phyloP scores from a whole-genome alignment of 2,888 invertebrate species.

The Torymus tubicola region DNA sequence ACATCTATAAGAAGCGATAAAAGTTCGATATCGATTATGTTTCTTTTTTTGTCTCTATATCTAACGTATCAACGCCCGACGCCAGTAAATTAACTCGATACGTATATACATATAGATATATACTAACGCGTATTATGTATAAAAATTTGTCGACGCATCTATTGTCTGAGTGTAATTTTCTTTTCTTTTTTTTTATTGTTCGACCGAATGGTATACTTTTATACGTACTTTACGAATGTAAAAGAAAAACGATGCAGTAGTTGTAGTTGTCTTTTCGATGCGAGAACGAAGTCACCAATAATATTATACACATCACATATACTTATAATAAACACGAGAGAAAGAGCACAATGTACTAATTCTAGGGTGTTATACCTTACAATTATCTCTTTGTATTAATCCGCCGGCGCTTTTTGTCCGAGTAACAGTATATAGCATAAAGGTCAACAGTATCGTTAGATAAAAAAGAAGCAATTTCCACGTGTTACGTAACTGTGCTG shows the following conservation, averaged over 20 bases:
- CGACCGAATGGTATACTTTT: slow-evolving; percentile 33
- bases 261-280: no score
- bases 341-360: neutral
- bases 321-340: no score
- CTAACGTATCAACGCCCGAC: no score
- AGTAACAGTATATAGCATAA: slow-evolving; percentile 18
- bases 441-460: slow-evolving; percentile 30
- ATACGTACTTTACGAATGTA: slow-evolving; percentile 31
- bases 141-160: slow-evolving; percentile 7
- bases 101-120: no score
- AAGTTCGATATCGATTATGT: no score
- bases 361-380: slow-evolving; percentile 1
- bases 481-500: slow-evolving; percentile 29
- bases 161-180: neutral
- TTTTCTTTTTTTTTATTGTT: slow-evolving; percentile 2
- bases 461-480: slow-evolving; percentile 26
- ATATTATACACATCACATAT: no score
- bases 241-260: neutral
- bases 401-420: slow-evolving; percentile 1
- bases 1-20: no score
- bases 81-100: slow-evolving; percentile 24
- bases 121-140: neutral
- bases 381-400: slow-evolving; percentile 11
- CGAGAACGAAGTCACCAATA: no score
- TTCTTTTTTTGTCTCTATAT: no score